Percentiles rank a stretch among this genome's conserved stretches.
Conservation (phyloP, 2,888 invertebrate genomes). For the Drosophila villosipedis region DNA sequence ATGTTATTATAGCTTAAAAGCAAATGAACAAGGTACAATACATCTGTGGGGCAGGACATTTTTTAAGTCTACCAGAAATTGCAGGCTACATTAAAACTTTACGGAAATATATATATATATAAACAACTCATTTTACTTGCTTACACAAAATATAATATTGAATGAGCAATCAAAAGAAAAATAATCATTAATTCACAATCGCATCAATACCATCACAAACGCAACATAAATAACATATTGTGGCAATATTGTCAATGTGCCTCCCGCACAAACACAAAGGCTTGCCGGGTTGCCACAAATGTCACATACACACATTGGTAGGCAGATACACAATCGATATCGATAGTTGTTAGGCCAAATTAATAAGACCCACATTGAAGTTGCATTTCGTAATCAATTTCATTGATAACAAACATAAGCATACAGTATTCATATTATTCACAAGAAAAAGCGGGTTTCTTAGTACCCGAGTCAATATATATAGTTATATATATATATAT, state of each 20-base stretch:
- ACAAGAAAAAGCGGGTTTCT: not conserved
- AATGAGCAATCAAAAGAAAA: not conserved
- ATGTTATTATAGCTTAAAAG: not conserved
- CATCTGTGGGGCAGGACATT: not conserved
- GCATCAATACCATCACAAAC: not conserved
- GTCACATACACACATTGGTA: not conserved
- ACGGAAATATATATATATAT: not conserved
- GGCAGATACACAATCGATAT: constrained; percentile 5
- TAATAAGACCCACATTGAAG: constrained; percentile 51
- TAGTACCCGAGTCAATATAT: not conserved
- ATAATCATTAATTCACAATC: constrained; percentile 2
- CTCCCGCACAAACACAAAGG: not conserved
- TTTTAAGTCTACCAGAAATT: not conserved
- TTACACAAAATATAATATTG: not conserved
- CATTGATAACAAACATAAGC: not conserved
- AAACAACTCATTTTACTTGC: not conserved
- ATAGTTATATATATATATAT: not conserved
- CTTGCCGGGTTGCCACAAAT: not conserved
- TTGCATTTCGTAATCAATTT: constrained; percentile 37
- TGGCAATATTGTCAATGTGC: constrained; percentile 9
- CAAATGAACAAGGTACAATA: not conserved
- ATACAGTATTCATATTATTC: not conserved
- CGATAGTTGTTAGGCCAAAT: constrained; percentile 48
- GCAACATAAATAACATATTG: constrained; percentile 3
- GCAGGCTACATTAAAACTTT: not conserved